Evolutionary conservation across 2,888 invertebrate genomes (phyloP).

Genomic region (Zygogramma bicolorata): DNA sequence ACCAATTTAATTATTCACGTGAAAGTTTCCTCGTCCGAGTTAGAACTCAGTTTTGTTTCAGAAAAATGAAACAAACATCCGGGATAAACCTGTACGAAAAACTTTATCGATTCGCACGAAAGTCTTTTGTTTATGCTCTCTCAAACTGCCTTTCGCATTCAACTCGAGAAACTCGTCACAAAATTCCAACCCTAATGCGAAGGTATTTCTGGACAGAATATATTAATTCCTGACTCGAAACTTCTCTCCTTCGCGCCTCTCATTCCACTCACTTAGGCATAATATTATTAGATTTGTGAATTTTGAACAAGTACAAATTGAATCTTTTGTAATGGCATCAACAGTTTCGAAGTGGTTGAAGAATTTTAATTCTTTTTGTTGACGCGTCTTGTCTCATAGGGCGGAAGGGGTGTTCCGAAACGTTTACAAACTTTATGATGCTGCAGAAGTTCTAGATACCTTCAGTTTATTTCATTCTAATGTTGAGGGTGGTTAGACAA

Average conservation of each 20-base stretch:
- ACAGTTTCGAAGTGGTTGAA: constrained; percentile 38
- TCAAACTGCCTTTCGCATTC: neutral
- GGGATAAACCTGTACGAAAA: neutral
- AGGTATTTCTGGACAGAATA: constrained; percentile 42
- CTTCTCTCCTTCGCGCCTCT: constrained; percentile 31
- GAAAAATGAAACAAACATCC: neutral
- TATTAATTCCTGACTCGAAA: constrained; percentile 42
- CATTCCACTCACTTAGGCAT: constrained; percentile 44
- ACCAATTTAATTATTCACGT: neutral
- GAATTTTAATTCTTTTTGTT: constrained; percentile 40
- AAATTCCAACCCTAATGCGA: constrained; percentile 17
- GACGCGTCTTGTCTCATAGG: neutral
- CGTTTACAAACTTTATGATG: neutral
- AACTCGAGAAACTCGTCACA: constrained; percentile 6
- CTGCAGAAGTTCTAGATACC: neutral
- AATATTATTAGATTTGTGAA: constrained; percentile 47
- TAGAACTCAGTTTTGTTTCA: neutral
- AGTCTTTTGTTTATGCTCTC: neutral
- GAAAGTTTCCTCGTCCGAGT: neutral
- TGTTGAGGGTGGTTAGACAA: neutral
- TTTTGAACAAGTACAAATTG: constrained; percentile 46
- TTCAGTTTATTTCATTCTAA: neutral
- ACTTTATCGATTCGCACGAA: neutral
- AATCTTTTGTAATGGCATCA: constrained; percentile 46
- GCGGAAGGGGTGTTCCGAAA: neutral